Conservation (phyloP, 1,140 invertebrate species). For the Cylas formicarius region DNA sequence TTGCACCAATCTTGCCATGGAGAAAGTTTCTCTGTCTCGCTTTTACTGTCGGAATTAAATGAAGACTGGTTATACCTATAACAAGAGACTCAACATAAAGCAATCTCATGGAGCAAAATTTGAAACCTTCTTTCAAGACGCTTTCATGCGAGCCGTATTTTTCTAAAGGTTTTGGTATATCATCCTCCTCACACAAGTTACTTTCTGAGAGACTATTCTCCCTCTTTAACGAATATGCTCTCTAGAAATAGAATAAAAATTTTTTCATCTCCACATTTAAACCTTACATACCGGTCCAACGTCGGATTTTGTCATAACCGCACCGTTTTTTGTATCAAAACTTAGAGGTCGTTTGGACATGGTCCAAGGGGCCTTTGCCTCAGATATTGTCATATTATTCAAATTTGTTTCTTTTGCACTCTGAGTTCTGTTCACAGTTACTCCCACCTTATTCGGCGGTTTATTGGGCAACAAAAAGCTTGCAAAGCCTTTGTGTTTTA, state of each 20-base stretch:
- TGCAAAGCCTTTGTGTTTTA: conserved; percentile 22
- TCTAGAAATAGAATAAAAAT: conserved; percentile 10
- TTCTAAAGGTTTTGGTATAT: conserved; percentile 28
- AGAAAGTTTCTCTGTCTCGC: conserved; percentile 74
- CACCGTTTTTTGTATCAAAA: conserved; percentile 26
- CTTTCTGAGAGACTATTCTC: conserved; percentile 36
- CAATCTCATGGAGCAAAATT: background rate
- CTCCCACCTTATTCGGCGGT: conserved; percentile 39
- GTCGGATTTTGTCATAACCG: conserved; percentile 12
- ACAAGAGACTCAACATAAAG: conserved; percentile 2
- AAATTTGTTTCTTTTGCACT: conserved; percentile 31
- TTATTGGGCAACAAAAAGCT: conserved; percentile 37
- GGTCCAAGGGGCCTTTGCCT: conserved; percentile 29
- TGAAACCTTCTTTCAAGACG: conserved; percentile 35
- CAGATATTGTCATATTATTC: conserved; percentile 26
- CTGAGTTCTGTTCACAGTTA: conserved; percentile 32
- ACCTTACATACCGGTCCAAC: conserved; percentile 15
- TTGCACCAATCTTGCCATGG: conserved; percentile 67
- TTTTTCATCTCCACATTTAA: background rate
- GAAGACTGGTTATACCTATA: conserved; percentile 67
- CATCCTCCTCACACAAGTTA: conserved; percentile 23
- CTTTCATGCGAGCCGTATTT: conserved; percentile 38
- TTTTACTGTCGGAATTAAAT: conserved; percentile 71
- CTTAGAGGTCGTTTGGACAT: conserved; percentile 37
- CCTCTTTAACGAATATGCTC: conserved; percentile 17